These are phyloP conservation scores for Heliconius aoede DNA, from an alignment of 2,888 invertebrate genomes.

Conservation along the genomic window DNA sequence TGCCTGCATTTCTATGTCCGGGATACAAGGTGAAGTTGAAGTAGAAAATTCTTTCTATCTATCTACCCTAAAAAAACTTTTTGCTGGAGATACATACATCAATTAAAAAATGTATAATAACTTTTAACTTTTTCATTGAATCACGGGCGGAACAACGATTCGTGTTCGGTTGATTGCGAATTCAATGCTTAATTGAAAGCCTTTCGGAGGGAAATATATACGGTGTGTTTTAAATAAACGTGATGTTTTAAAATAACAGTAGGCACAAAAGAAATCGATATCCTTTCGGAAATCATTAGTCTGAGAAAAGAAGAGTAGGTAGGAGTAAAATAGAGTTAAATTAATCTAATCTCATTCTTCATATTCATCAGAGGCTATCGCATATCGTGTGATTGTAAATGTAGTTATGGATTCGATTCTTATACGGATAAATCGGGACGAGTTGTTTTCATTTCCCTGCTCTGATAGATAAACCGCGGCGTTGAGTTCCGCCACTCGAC, in stretches of 20 bases:
- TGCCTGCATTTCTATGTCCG: too few species aligned
- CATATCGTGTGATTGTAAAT: too few species aligned
- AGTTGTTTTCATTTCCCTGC: too few species aligned
- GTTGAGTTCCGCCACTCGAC: background rate
- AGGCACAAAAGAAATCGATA: background rate
- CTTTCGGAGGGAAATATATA: conserved; percentile 19
- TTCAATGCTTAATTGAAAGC: conserved; percentile 19
- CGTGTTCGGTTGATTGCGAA: conserved; percentile 20
- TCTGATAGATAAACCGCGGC: background rate
- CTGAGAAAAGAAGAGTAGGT: too few species aligned
- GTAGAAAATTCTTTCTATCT: too few species aligned
- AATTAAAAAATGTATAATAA: background rate
- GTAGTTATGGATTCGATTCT: too few species aligned
- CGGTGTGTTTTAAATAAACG: conserved; percentile 8
- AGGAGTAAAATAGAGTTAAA: too few species aligned
- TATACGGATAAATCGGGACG: too few species aligned
- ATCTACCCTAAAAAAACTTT: too few species aligned
- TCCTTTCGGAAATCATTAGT: background rate
- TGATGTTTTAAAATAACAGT: background rate
- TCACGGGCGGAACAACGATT: conserved; percentile 3
- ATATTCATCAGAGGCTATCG: too few species aligned
- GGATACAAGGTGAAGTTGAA: background rate
- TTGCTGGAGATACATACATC: background rate
- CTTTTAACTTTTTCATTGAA: background rate
- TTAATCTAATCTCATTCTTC: too few species aligned